These are phyloP conservation scores for Phrynocephalus vlangalii DNA, from an alignment of 2,797 vertebrate genomes.

Conservation along the genomic window DNA sequence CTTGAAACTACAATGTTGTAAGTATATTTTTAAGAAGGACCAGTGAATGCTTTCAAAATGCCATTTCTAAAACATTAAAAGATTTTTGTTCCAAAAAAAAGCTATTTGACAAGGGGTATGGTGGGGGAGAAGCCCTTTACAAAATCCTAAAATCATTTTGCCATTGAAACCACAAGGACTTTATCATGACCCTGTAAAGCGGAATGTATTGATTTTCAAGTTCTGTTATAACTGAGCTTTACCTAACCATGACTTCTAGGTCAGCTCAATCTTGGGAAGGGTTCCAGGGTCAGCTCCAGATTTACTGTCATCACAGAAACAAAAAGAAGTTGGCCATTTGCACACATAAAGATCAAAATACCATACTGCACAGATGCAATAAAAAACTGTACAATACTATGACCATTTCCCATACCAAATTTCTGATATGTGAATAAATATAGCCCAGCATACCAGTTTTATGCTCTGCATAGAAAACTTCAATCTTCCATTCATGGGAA, in stretches of 20 bases:
- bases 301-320: conserved; percentile 68
- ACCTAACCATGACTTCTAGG: conserved; percentile 73
- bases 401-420: neutral
- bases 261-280: conserved; percentile 77
- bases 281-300: conserved; percentile 73
- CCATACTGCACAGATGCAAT: neutral
- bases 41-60: conserved; percentile 30
- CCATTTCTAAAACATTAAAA: conserved; percentile 35
- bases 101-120: conserved; percentile 66
- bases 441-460: neutral
- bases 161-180: conserved; percentile 73
- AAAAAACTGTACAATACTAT: neutral
- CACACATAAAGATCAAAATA: conserved; percentile 29
- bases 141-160: conserved; percentile 75
- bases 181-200: conserved; percentile 71
- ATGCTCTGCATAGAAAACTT: too few species aligned
- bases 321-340: conserved; percentile 50
- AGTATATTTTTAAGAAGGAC: conserved; percentile 37
- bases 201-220: conserved; percentile 76
- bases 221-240: conserved; percentile 75
- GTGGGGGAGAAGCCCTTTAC: conserved; percentile 40
- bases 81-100: conserved; percentile 38
- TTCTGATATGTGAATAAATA: neutral
- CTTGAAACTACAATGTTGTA: conserved; percentile 22
- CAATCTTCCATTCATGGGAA: neutral